Percentiles rank a stretch among this genome's conserved stretches.
phyloP scores from a whole-genome alignment of 2,113 vertebrate species.

The Taxidea taxus region DNA sequence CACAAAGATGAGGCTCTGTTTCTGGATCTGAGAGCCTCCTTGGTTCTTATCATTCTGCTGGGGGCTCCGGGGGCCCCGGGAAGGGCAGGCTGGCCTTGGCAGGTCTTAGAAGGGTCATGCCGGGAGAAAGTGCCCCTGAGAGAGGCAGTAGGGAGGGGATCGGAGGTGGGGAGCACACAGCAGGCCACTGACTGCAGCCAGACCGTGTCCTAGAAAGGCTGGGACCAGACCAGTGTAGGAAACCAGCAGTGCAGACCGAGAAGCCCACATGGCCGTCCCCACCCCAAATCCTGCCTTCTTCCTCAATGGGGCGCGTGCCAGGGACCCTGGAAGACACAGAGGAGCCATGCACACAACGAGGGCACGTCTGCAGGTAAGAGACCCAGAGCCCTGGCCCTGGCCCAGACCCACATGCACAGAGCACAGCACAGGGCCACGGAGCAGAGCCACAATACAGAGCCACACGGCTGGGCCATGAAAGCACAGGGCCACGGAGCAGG shows the following conservation, averaged over 20 bases:
- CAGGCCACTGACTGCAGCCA: neutral
- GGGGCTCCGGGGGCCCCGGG: neutral
- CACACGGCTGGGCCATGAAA: neutral
- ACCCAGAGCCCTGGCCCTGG: neutral
- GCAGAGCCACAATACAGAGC: neutral
- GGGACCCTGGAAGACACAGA: no score
- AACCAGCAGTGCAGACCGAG: rapidly evolving
- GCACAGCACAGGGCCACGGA: neutral
- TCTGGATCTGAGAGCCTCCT: neutral
- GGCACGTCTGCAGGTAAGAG: neutral
- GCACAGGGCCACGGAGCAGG: neutral
- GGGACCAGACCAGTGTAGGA: neutral
- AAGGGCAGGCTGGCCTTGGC: neutral
- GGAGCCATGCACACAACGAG: rapidly evolving
- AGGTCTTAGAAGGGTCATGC: neutral
- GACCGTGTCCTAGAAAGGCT: neutral
- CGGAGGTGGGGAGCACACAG: neutral
- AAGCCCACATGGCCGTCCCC: rapidly evolving
- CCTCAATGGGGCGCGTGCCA: rapidly evolving
- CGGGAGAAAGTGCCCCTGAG: neutral
- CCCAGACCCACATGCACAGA: neutral
- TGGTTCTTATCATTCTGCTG: neutral
- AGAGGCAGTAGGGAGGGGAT: neutral
- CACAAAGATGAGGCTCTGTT: neutral
- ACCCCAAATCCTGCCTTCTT: no score